Conservation (phyloP, 2,113 vertebrate genomes). For the Albula glossodonta region DNA sequence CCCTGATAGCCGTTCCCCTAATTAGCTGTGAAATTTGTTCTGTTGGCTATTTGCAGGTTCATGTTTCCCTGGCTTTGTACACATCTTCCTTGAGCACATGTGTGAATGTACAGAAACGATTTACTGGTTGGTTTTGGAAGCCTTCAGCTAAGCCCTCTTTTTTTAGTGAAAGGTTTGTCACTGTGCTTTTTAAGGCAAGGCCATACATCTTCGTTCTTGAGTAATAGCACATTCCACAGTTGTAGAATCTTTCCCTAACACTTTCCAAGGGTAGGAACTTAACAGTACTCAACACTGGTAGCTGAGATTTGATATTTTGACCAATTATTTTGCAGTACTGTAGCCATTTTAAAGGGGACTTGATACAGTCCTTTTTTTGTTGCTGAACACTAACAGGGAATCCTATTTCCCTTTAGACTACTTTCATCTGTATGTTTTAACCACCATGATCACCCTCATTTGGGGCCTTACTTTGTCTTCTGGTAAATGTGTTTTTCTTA, state of each 20-base stretch:
- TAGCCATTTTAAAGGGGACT: not conserved
- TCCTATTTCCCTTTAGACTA: not conserved
- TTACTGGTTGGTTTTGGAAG: not conserved
- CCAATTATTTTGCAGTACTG: not conserved
- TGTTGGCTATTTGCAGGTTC: not conserved
- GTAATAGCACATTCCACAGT: not conserved
- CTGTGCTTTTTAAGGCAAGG: not conserved
- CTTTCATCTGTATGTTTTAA: not conserved
- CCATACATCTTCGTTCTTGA: not conserved
- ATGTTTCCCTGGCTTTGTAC: not conserved
- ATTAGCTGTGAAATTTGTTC: conserved; percentile 8
- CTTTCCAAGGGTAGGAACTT: not conserved
- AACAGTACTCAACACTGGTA: not conserved
- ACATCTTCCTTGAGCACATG: not conserved
- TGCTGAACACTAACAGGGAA: not conserved
- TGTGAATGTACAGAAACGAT: not conserved
- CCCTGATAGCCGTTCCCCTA: not conserved
- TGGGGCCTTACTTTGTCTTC: not conserved
- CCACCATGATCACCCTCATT: not conserved
- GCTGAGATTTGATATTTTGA: not conserved
- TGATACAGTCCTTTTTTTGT: not conserved
- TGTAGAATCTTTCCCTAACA: not conserved
- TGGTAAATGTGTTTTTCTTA: not conserved
- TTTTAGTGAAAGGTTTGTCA: not conserved
- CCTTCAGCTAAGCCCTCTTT: not conserved